Evolutionary conservation across 2,888 invertebrate genomes (phyloP).

Genomic region (Meloe dianella): DNA sequence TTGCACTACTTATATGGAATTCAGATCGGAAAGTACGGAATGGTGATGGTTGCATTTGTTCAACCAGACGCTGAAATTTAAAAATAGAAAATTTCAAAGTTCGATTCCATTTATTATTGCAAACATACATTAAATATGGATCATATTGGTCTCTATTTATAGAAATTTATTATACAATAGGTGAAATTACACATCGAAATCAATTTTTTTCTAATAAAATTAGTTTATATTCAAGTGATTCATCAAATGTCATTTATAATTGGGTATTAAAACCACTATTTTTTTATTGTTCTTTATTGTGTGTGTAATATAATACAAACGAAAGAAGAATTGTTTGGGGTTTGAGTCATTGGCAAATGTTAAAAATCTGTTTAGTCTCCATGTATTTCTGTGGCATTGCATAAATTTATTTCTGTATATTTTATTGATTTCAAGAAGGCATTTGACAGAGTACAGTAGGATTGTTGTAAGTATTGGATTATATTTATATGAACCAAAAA

Average conservation of each 20-base stretch:
- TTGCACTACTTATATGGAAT: constrained; percentile 73
- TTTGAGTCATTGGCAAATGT: too few species aligned
- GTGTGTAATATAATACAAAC: too few species aligned
- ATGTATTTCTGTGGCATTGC: not conserved
- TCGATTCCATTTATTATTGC: constrained; percentile 10
- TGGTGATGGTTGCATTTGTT: constrained; percentile 73
- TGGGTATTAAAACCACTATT: too few species aligned
- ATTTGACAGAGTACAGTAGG: not conserved
- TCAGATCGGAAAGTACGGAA: constrained; percentile 83
- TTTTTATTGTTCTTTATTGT: too few species aligned
- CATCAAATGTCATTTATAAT: too few species aligned
- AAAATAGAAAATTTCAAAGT: constrained; percentile 22
- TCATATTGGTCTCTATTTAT: not conserved
- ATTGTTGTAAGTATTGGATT: not conserved
- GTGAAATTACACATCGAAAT: not conserved
- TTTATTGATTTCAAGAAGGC: not conserved
- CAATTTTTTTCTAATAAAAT: too few species aligned
- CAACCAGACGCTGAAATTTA: constrained; percentile 68
- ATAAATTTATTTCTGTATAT: not conserved
- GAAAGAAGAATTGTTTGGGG: too few species aligned
- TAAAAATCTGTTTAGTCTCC: constrained; percentile 5
- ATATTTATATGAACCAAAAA: not conserved
- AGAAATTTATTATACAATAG: not conserved
- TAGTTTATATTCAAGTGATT: too few species aligned
- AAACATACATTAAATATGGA: not conserved